phyloP scores from a whole-genome alignment of 2,113 vertebrate genomes.

The Ctenodactylus gundi region DNA sequence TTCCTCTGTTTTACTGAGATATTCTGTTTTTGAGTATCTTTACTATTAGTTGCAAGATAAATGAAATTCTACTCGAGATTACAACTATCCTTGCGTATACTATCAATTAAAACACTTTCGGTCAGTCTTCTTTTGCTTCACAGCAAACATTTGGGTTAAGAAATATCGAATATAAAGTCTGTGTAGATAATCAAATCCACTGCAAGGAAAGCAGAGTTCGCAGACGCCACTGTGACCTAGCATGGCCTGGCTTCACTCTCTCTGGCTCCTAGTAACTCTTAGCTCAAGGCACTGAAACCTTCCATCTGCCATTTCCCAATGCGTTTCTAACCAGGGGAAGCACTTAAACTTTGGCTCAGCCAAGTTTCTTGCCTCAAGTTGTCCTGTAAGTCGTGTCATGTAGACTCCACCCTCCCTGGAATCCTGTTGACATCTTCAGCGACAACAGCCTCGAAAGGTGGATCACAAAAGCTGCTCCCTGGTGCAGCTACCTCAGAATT shows the following conservation, averaged over 20 bases:
- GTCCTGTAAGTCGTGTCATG: not conserved
- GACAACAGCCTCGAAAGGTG: not conserved
- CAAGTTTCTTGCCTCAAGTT: not conserved
- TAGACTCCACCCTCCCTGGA: not conserved
- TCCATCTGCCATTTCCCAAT: not conserved
- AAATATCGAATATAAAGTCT: not conserved
- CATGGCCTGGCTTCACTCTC: not conserved
- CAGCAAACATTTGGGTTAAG: not conserved
- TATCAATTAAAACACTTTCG: not conserved
- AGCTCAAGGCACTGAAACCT: not conserved
- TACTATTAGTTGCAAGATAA: not conserved
- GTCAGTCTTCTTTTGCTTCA: not conserved
- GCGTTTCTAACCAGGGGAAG: not conserved
- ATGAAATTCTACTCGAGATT: slow-evolving; percentile 25
- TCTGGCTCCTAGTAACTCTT: not conserved
- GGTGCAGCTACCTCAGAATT: not conserved
- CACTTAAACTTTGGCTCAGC: not conserved
- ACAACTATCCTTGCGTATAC: not conserved
- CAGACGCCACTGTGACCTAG: not conserved
- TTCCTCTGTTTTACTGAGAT: not conserved
- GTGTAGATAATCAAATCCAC: not conserved
- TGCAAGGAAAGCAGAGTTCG: slow-evolving; percentile 7
- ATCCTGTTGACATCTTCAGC: not conserved
- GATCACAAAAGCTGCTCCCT: not conserved
- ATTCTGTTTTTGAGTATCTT: not conserved